These are phyloP conservation scores for Pinna nobilis DNA, from an alignment of 1,140 invertebrate species.

Conservation along the genomic window DNA sequence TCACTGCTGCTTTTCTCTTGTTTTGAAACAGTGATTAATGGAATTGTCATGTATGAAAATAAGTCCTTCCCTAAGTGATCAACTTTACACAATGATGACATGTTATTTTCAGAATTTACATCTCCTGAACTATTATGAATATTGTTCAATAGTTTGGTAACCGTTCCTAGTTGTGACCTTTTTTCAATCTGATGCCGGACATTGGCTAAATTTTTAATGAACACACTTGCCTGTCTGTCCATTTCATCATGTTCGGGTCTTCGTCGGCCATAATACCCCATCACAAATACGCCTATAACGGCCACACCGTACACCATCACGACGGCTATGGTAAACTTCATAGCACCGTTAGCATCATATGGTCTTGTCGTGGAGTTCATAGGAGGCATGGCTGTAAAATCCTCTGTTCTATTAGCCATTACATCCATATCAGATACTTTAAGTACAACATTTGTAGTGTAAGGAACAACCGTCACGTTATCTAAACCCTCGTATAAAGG, in stretches of 20 bases:
- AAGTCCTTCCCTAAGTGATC: neutral
- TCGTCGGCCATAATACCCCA: conserved; percentile 25
- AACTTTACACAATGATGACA: too few relatives aligned
- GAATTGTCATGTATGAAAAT: neutral
- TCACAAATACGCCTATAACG: conserved; percentile 52
- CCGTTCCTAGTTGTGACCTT: conserved; percentile 9
- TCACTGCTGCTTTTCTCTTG: too few relatives aligned
- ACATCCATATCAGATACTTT: too few relatives aligned
- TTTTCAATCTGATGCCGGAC: conserved; percentile 33
- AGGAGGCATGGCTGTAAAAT: neutral
- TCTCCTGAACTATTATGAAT: too few relatives aligned
- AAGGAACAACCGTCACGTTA: too few relatives aligned
- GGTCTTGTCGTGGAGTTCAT: too few relatives aligned
- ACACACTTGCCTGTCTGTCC: conserved; percentile 35
- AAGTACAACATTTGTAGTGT: too few relatives aligned
- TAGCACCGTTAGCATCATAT: conserved; percentile 53
- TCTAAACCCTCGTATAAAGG: too few relatives aligned
- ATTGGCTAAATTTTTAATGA: conserved; percentile 21
- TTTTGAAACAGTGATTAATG: neutral
- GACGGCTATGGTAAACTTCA: conserved; percentile 57
- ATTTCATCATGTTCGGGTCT: conserved; percentile 24
- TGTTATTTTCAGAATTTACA: too few relatives aligned
- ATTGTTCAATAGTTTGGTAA: neutral
- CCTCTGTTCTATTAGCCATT: neutral
- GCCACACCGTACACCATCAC: conserved; percentile 56